A percentile compares a stretch with the other conserved stretches of the same genome.
These are phyloP conservation scores for Diabrotica virgifera DNA, from an alignment of 1,140 invertebrate species.

Conservation along the genomic window DNA sequence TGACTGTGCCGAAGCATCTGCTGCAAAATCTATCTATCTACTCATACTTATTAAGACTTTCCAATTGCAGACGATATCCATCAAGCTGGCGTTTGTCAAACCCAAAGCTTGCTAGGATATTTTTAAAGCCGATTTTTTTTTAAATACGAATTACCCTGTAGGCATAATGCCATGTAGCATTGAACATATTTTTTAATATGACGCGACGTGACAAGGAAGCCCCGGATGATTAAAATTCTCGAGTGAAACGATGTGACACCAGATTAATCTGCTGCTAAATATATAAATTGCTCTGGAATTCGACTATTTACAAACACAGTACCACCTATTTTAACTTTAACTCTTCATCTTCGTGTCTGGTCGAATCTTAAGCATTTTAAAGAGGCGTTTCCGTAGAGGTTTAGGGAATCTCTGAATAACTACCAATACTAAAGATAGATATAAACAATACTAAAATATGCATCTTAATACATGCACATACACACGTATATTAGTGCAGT, in stretches of 20 bases:
- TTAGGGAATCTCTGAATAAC: too few relatives aligned
- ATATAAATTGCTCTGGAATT: constrained; percentile 47
- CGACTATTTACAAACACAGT: constrained; percentile 46
- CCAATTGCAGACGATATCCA: neutral
- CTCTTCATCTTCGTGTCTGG: constrained; percentile 22
- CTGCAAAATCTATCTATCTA: too few relatives aligned
- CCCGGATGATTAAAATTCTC: constrained; percentile 42
- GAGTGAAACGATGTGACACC: constrained; percentile 38
- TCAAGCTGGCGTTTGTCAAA: neutral
- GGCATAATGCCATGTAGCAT: constrained; percentile 28
- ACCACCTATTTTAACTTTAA: constrained; percentile 42
- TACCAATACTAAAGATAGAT: too few relatives aligned
- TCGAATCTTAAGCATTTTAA: neutral
- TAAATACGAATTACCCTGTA: neutral
- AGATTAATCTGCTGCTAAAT: constrained; percentile 47
- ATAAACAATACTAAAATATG: too few relatives aligned
- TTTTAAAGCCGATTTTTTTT: neutral
- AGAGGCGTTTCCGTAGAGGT: neutral
- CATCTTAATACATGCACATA: too few relatives aligned
- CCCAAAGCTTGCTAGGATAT: neutral
- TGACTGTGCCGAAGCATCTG: too few relatives aligned
- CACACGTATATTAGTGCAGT: too few relatives aligned
- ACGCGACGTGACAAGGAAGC: constrained; percentile 32
- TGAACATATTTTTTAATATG: constrained; percentile 38
- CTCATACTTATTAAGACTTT: neutral